These are phyloP conservation scores for Nemotelus pantherinus DNA, from an alignment of 2,888 invertebrate genomes.

Conservation along the genomic window DNA sequence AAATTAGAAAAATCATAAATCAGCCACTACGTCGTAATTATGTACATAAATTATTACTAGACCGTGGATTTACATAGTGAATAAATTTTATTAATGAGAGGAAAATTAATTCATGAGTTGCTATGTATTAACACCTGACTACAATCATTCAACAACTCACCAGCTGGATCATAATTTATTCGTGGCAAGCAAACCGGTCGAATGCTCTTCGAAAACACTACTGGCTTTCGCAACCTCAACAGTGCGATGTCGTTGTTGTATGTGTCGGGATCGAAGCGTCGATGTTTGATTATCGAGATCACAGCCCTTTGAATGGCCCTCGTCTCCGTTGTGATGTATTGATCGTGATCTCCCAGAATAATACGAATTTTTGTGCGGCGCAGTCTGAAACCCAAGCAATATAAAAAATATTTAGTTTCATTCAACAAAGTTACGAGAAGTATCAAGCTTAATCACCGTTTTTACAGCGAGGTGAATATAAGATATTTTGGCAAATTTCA, in stretches of 20 bases:
- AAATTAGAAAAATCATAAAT: neutral
- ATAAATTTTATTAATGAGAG: too few species aligned
- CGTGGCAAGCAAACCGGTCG: conserved; percentile 80
- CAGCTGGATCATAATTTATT: conserved; percentile 66
- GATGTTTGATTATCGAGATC: conserved; percentile 78
- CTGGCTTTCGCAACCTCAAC: conserved; percentile 79
- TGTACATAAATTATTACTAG: too few species aligned
- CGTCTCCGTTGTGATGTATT: conserved; percentile 80
- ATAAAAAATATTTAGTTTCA: too few species aligned
- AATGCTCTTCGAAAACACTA: conserved; percentile 72
- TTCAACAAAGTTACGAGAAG: too few species aligned
- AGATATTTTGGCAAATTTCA: neutral
- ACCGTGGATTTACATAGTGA: too few species aligned
- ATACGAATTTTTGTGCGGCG: conserved; percentile 83
- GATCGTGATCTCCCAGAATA: conserved; percentile 86
- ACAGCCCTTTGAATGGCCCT: conserved; percentile 85
- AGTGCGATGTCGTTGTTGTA: conserved; percentile 89
- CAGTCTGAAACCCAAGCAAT: conserved; percentile 66
- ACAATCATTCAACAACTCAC: conserved; percentile 62
- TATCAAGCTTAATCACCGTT: neutral
- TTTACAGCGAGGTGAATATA: neutral
- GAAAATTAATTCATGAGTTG: too few species aligned
- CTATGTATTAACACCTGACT: too few species aligned
- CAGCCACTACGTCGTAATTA: neutral
- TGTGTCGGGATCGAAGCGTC: conserved; percentile 84